phyloP scores from a whole-genome alignment of 2,888 invertebrate species.

The Sycophila texana region DNA sequence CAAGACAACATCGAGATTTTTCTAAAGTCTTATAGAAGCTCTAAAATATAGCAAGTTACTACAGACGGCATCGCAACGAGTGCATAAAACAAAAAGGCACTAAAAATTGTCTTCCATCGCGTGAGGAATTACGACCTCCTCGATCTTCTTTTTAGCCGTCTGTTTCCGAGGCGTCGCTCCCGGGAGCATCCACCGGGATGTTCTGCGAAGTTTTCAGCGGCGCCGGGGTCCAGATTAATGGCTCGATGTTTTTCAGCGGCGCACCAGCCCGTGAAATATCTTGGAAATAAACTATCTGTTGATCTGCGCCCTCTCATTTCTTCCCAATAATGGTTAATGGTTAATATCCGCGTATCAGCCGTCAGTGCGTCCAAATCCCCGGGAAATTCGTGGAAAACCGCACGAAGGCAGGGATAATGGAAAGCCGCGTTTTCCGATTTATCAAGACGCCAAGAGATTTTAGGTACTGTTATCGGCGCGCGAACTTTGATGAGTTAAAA shows the following conservation, averaged over 20 bases:
- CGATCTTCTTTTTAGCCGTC: background rate
- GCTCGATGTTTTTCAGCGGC: constrained; percentile 16
- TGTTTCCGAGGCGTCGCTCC: background rate
- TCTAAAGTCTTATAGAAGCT: too few relatives aligned
- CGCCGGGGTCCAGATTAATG: constrained; percentile 5
- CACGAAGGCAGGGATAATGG: background rate
- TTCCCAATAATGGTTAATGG: constrained; percentile 13
- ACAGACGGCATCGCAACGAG: too few relatives aligned
- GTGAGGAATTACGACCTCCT: background rate
- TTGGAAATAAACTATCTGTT: constrained; percentile 25
- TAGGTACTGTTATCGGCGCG: too few relatives aligned
- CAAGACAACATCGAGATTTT: too few relatives aligned
- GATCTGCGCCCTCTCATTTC: background rate
- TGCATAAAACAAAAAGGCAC: too few relatives aligned
- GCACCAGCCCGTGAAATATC: constrained; percentile 11
- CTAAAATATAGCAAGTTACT: too few relatives aligned
- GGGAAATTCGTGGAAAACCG: background rate
- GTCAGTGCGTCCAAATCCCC: background rate
- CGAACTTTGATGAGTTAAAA: too few relatives aligned
- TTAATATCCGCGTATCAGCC: constrained; percentile 3
- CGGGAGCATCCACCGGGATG: background rate
- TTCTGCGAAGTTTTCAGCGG: background rate
- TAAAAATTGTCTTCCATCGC: background rate
- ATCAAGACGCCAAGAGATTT: background rate
- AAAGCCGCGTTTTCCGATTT: background rate